Conservation (phyloP, 1,140 invertebrate species). For the Hyposmocoma kahamanoa region DNA sequence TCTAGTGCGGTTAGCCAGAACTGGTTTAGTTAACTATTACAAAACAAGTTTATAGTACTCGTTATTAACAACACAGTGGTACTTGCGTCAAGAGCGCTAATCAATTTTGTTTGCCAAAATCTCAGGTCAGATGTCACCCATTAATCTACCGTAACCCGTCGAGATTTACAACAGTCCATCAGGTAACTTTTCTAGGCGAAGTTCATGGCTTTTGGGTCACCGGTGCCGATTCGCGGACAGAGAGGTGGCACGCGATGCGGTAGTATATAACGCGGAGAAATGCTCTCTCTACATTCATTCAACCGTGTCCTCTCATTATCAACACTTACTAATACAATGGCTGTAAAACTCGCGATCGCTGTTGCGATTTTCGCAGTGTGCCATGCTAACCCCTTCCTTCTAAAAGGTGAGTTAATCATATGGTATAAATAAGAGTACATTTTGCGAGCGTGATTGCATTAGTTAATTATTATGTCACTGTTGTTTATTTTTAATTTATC, state of each 20-base stretch:
- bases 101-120: too few species aligned
- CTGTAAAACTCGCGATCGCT: constrained; percentile 44
- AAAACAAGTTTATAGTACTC: too few species aligned
- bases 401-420: constrained; percentile 57
- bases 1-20: too few species aligned
- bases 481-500: too few species aligned
- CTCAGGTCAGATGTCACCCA: too few species aligned
- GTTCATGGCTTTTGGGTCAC: constrained; percentile 42
- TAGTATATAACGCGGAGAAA: constrained; percentile 67
- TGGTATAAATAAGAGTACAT: too few species aligned
- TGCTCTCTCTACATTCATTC: constrained; percentile 64
- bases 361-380: constrained; percentile 42
- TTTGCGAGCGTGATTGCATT: too few species aligned
- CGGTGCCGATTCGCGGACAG: constrained; percentile 23
- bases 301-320: constrained; percentile 30
- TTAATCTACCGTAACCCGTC: constrained; percentile 54
- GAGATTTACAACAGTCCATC: constrained; percentile 44
- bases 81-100: too few species aligned
- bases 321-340: constrained; percentile 36
- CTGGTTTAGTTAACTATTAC: too few species aligned
- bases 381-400: constrained; percentile 37
- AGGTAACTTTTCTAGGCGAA: constrained; percentile 47
- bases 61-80: too few species aligned
- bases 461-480: too few species aligned
- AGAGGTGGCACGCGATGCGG: constrained; percentile 30